phyloP scores from a whole-genome alignment of 2,113 vertebrate genomes.

The Polypterus bichir region DNA sequence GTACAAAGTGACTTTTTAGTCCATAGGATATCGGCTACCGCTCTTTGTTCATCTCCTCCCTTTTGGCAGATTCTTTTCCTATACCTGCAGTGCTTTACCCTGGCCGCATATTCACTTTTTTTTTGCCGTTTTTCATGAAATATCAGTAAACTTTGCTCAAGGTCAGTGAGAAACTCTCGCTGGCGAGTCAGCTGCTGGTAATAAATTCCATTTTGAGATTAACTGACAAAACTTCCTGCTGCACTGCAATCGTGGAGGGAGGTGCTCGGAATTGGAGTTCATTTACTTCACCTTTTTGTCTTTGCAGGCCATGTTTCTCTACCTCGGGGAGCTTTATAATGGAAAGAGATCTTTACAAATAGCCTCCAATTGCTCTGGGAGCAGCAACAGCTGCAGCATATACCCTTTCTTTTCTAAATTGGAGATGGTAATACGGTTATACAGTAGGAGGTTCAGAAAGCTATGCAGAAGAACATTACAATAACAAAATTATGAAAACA shows the following conservation, averaged over 20 bases:
- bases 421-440: background rate
- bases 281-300: conserved; percentile 4
- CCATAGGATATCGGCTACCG: too few species aligned
- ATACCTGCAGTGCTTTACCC: too few species aligned
- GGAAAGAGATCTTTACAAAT: background rate
- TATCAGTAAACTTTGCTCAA: conserved; percentile 35
- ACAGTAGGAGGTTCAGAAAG: too few species aligned
- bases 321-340: background rate
- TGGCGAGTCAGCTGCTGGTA: conserved; percentile 17
- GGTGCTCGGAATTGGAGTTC: background rate
- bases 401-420: background rate
- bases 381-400: background rate
- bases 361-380: background rate
- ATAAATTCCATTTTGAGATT: conserved; percentile 35
- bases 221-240: conserved; percentile 30
- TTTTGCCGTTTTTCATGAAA: conserved; percentile 5
- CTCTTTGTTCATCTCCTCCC: too few species aligned
- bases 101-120: background rate
- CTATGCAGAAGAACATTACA: too few species aligned
- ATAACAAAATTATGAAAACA: too few species aligned
- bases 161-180: conserved; percentile 23
- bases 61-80: too few species aligned
- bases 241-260: conserved; percentile 13
- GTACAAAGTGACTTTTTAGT: too few species aligned
- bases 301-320: background rate